phyloP scores from a whole-genome alignment of 2,888 invertebrate genomes.

The Callinectes sapidus region DNA sequence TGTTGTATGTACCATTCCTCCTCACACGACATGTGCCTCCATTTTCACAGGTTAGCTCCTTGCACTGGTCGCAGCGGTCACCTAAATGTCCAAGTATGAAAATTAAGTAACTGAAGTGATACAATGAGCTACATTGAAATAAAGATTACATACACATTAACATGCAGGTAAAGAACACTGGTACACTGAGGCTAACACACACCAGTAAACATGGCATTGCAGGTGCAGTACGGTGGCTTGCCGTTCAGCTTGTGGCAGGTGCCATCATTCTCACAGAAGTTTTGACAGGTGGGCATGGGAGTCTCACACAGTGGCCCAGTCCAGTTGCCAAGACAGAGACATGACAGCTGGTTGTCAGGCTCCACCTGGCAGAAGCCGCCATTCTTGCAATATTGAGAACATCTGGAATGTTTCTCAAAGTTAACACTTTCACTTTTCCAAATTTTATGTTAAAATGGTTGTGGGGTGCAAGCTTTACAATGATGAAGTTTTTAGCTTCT shows the following conservation, averaged over 20 bases:
- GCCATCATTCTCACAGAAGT: conserved; percentile 77
- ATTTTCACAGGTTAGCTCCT: conserved; percentile 55
- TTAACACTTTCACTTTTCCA: not conserved
- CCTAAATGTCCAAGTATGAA: conserved; percentile 36
- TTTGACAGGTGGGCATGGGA: conserved; percentile 79
- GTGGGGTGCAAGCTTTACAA: not conserved
- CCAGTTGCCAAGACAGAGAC: conserved; percentile 82
- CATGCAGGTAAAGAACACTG: not conserved
- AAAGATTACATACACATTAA: not conserved
- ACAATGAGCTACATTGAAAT: not conserved
- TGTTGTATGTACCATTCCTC: not conserved
- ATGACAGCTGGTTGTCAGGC: conserved; percentile 75
- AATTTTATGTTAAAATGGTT: not conserved
- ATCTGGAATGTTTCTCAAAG: conserved; percentile 78
- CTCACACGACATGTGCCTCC: conserved; percentile 63
- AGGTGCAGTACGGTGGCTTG: conserved; percentile 77
- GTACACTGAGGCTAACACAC: conserved; percentile 38
- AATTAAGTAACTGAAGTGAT: not conserved
- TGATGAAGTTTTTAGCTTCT: not conserved
- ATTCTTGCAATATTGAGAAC: conserved; percentile 83
- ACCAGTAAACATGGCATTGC: conserved; percentile 79
- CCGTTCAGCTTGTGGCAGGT: conserved; percentile 74
- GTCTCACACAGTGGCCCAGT: conserved; percentile 82
- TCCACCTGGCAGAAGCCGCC: conserved; percentile 76
- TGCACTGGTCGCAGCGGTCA: conserved; percentile 71